These are phyloP conservation scores for Catostomus latipinnis DNA, from an alignment of 2,797 vertebrate genomes.

Conservation along the genomic window DNA sequence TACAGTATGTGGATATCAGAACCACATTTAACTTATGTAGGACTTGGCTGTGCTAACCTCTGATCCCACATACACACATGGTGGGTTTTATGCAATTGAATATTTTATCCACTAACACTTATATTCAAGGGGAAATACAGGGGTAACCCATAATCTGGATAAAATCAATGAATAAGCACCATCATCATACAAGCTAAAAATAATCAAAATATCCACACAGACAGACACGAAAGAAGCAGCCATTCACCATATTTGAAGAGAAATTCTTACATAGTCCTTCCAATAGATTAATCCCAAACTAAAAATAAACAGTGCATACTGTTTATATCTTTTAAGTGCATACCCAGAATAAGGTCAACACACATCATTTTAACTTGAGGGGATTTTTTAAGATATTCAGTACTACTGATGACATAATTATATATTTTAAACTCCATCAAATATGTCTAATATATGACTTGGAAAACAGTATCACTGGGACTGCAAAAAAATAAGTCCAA, in stretches of 20 bases:
- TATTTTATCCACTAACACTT: conserved; percentile 18
- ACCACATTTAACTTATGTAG: conserved; percentile 67
- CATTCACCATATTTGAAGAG: conserved; percentile 53
- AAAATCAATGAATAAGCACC: conserved; percentile 49
- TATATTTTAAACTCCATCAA: conserved; percentile 17
- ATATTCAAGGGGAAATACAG: conserved; percentile 44
- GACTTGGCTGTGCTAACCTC: conserved; percentile 53
- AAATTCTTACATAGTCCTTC: conserved; percentile 50
- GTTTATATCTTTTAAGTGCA: conserved; percentile 57
- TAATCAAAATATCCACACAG: conserved; percentile 38
- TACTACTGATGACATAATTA: conserved; percentile 31
- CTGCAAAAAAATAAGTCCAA: conserved; percentile 7
- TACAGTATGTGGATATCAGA: conserved; percentile 59
- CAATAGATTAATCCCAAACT: conserved; percentile 66
- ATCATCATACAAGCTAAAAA: neutral
- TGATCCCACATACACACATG: neutral
- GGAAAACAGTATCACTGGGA: neutral
- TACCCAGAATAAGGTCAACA: conserved; percentile 63
- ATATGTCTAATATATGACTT: conserved; percentile 24
- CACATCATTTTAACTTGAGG: conserved; percentile 14
- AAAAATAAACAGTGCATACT: conserved; percentile 56
- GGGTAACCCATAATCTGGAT: conserved; percentile 68
- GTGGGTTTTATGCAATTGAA: conserved; percentile 1
- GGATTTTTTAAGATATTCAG: conserved; percentile 23
- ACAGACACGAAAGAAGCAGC: conserved; percentile 18